Conservation (phyloP, 2,888 invertebrate genomes). For the Eledona agricola region DNA sequence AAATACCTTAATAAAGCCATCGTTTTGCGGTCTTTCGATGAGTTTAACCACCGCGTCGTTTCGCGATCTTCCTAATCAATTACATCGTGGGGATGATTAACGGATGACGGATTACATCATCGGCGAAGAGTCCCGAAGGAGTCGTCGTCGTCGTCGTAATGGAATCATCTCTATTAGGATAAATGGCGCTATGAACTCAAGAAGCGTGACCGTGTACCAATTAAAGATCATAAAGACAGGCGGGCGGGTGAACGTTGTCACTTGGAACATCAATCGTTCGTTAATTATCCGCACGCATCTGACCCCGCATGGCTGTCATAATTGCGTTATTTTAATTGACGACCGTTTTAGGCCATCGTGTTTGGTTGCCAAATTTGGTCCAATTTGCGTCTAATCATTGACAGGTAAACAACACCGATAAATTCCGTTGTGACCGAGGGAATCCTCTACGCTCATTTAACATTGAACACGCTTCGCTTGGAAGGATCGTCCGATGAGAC, state of each 20-base stretch:
- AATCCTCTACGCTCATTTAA: conserved; percentile 5
- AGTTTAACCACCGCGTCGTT: no score
- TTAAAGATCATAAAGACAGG: conserved; percentile 18
- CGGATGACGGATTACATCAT: conserved; percentile 6
- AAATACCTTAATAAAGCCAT: no score
- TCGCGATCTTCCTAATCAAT: no score
- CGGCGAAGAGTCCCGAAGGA: conserved; percentile 5
- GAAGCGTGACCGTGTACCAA: conserved; percentile 19
- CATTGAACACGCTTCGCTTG: conserved; percentile 8
- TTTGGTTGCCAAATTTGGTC: conserved; percentile 20
- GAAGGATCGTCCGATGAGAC: no score
- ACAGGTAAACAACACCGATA: conserved; percentile 31
- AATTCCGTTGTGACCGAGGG: conserved; percentile 18
- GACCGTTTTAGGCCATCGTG: conserved; percentile 24
- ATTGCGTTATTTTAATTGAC: conserved; percentile 27
- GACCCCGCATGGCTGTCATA: conserved; percentile 23
- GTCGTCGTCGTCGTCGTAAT: conserved; percentile 2
- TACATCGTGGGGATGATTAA: no score
- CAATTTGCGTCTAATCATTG: conserved; percentile 31
- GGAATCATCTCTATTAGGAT: conserved; percentile 14
- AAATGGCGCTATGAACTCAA: conserved; percentile 5
- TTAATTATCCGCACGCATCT: conserved; percentile 9
- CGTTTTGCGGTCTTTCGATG: no score
- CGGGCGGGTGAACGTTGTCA: conserved; percentile 16
- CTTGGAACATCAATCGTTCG: conserved; percentile 3